Base-by-base conservation (phyloP, 2,113 vertebrate genomes). In the Poicephalus gulielmi region DNA sequence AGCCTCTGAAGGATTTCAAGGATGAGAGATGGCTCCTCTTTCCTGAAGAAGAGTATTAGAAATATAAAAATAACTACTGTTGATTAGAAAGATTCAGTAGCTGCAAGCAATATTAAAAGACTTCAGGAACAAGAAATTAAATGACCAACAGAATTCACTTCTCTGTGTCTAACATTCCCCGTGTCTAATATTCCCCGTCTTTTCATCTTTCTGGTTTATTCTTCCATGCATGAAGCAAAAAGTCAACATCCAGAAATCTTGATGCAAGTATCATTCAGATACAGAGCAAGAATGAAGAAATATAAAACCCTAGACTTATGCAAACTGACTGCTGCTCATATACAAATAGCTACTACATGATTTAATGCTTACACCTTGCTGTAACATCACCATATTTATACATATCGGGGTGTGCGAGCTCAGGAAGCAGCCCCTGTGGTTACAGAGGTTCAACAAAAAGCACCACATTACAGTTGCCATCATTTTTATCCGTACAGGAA, bases 1-100 rank as follows among this genome's bases (percentile, higher is more conserved):
- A 99, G 98, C 60, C 96, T 99, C 82, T 96, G 97, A 87, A 99
- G 98, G 92, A 99, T 97, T 96, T 99, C 98, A 96, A 99, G 94
- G 25, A 98, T 98, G 50, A 98, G 92, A 1, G 92, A 95, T 1
- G 99, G 98, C 0, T 98, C 87, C 86, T 99, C 99, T 69, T 98
- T 98, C 96, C 99, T 99, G 90, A 81, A 97, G 85, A 78, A 92
- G 44, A 93, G 60, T 92, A 94, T 94, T 47, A 88, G 30, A 90
- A 85, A 95, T 49, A 93, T 11, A 88, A 92, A 90, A 96, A 84
- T 77, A 96, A 76, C 52, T 64, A 69, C 33, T 28, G 25, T 37
- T 94, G 75, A 94, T 92, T 62, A 86, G 46, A 93, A 92, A 90
- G 49, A 92, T 22, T 78, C 47, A 75, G 31, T 49, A 82, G 83